Evolutionary conservation across 2,113 vertebrate genomes (phyloP), one percentile per base, ranked within the genome.

Genomic region (Caretta caretta): DNA sequence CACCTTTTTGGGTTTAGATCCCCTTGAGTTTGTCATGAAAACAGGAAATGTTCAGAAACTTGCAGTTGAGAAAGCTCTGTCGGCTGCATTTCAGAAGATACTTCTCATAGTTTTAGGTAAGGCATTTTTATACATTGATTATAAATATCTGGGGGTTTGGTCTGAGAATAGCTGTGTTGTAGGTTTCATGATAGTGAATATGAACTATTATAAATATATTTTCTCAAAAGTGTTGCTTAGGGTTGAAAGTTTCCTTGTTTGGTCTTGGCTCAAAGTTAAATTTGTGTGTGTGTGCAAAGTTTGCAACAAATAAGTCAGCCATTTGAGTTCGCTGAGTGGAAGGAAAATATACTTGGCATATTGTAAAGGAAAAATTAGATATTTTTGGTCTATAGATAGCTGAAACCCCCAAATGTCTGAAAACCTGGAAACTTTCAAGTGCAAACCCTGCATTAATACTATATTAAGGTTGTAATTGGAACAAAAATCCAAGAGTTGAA

Each of bases 11-110:
- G 50, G 29, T 83, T 81, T 93, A 98, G 98, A 96, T 90, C 95
- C 97, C n/a, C 93, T 97, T 2, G 95, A 98, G 56, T 84, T 97
- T 42, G 84, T 98, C 76, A 92, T 29, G 27, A 97, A 96, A 88
- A 91, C 94, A 46, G 97, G 97, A 31, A 97, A 83, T 31, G 92
- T 92, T 10, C 98, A 98, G 97, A 99, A 98, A 75, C 96, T 97
- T 5, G 97, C 98, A 10, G 94, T 83, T 2, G 98, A 98, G 85
- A 98, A 96, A 59, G 98, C 98, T 84, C 50, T 98, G 87, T 97
- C 97, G 3, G 83, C 94, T 1, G 98, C 98, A 51, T 98, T 99
- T 96, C 98, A 98, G 97, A 99, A 98, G 94, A 97, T 99, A 29
- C 87, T 98, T 51, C 91, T 99, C 1, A 10, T 99, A 56, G 89